Evolutionary conservation across 2,888 invertebrate species (phyloP), one percentile per base, ranked within the genome.

Genomic region (Tipula lateralis): DNA sequence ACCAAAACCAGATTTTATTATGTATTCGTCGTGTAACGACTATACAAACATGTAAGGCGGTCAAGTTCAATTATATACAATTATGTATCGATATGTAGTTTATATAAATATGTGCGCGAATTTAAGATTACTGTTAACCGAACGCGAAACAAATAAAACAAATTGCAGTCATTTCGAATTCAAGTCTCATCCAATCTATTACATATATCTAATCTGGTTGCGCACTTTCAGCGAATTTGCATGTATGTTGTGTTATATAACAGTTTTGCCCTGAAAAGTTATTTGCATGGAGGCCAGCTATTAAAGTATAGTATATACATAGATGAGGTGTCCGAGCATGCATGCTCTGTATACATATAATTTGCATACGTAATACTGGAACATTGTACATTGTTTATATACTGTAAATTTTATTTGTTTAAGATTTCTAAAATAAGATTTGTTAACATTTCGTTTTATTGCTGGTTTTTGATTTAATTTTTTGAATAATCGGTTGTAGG

Each of bases 381-480:
- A 39, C 13, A 39, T 13, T 39, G 7, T 32, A 32, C 3, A 32
- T 5, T 7, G 4, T 5, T 32, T 5, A 32, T 39, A 13, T 7
- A 66, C 66, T 66, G 24, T 66, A 24, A 24, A 24, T 4, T 7
- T 50, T 66, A 24, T 66, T 66, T 66, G 66, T 66, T 66, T 66
- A 66, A 66, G 24, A 66, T 66, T 66, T 66, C 66, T 66, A 66
- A 66, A 66, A 24, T 66, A 66, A 66, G 66, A 66, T 66, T 66
- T 66, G 66, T 66, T 66, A 66, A 66, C 66, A 66, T 66, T 66
- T 66, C 66, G 66, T 12, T 66, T 66, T 66, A 50, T 24, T 66
- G 24, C 66, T 66, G 66, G 66, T 24, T 66, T 66, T 66, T 66
- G 66, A 66, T 66, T 66, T 66, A 66, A 19, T 24, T 44, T 44